These are phyloP conservation scores for Dendrocincla fuliginosa DNA, from an alignment of 2,797 vertebrate species.

Conservation along the genomic window DNA sequence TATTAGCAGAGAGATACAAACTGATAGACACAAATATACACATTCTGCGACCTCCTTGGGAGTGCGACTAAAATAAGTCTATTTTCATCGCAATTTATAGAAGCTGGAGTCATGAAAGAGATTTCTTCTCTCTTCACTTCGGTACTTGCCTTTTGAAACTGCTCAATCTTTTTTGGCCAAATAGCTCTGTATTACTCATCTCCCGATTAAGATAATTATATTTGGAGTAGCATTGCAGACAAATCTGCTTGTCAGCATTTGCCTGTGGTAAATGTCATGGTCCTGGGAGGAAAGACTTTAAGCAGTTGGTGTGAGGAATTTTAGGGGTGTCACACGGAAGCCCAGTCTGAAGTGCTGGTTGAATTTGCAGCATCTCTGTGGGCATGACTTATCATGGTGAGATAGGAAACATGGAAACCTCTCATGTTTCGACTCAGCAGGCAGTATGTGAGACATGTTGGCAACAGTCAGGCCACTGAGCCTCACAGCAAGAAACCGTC, in stretches of 20 bases:
- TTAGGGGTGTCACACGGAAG: neutral
- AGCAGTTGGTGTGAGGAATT: neutral
- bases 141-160: neutral
- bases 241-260: neutral
- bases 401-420: neutral
- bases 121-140: neutral
- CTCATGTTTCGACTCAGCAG: neutral
- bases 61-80: neutral
- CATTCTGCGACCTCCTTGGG: neutral
- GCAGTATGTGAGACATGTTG: neutral
- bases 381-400: rapidly evolving
- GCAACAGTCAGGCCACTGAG: neutral
- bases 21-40: neutral
- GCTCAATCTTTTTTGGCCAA: neutral
- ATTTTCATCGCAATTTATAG: neutral
- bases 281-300: neutral
- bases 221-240: neutral
- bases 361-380: neutral
- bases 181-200: neutral
- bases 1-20: constrained; percentile 7
- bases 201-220: neutral
- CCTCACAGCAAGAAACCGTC: neutral
- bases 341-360: neutral
- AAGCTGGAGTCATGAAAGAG: neutral
- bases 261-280: neutral